phyloP scores from a whole-genome alignment of 2,113 vertebrate species.

The Gasterosteus nipponicus region DNA sequence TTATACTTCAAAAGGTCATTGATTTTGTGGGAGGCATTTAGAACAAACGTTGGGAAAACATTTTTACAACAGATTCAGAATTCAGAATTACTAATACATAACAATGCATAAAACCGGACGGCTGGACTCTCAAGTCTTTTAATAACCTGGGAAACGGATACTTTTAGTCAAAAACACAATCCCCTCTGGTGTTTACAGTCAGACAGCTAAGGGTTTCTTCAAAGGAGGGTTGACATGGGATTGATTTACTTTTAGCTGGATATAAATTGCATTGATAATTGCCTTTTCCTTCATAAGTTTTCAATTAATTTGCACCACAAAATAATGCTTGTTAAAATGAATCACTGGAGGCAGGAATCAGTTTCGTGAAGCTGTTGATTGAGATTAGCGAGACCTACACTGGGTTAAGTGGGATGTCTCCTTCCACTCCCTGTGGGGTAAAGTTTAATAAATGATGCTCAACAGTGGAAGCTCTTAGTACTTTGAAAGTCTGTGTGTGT shows the following conservation, averaged over 20 bases:
- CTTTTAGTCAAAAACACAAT: background rate
- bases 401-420: slow-evolving; percentile 41
- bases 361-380: slow-evolving; percentile 43
- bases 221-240: background rate
- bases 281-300: slow-evolving; percentile 7
- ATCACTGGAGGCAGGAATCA: slow-evolving; percentile 7
- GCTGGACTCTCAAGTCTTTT: slow-evolving; percentile 1
- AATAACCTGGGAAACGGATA: background rate
- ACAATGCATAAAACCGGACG: slow-evolving; percentile 15
- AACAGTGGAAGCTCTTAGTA: slow-evolving; percentile 34
- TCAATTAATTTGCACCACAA: slow-evolving; percentile 28
- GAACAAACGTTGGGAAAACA: background rate
- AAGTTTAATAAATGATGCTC: slow-evolving; percentile 61
- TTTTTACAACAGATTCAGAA: background rate
- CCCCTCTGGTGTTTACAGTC: background rate
- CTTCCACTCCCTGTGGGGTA: slow-evolving; percentile 20
- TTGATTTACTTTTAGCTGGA: background rate
- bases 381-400: slow-evolving; percentile 41
- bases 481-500: slow-evolving; percentile 4
- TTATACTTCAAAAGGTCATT: background rate
- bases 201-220: background rate
- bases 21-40: background rate
- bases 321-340: slow-evolving; percentile 25
- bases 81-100: slow-evolving; percentile 8
- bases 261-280: background rate